Evolutionary conservation across 2,888 invertebrate genomes (phyloP).

Genomic region (Lasioglossum zephyrum): DNA sequence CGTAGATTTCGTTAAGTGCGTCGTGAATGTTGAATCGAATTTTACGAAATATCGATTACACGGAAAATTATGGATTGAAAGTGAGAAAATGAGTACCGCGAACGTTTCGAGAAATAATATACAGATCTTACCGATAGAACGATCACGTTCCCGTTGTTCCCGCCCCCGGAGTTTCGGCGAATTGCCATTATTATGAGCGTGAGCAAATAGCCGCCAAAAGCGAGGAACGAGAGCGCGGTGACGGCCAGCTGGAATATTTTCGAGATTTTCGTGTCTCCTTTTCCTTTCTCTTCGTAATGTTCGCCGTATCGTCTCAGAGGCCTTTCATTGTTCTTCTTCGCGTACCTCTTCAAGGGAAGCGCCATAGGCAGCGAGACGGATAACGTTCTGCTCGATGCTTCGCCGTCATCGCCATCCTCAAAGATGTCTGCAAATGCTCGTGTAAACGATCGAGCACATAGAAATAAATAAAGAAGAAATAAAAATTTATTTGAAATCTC

Average conservation of each 20-base stretch:
- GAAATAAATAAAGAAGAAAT: too few species aligned
- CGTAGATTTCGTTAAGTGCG: not conserved
- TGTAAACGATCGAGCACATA: not conserved
- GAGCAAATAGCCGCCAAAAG: slow-evolving; percentile 93
- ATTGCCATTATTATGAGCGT: slow-evolving; percentile 92
- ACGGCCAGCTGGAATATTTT: slow-evolving; percentile 92
- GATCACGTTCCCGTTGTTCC: slow-evolving; percentile 76
- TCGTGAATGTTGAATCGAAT: not conserved
- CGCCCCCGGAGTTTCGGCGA: slow-evolving; percentile 86
- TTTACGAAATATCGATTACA: not conserved
- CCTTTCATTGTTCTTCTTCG: slow-evolving; percentile 67
- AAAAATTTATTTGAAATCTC: not conserved
- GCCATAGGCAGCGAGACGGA: slow-evolving; percentile 62
- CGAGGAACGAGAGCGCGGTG: slow-evolving; percentile 92
- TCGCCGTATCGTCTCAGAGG: slow-evolving; percentile 80
- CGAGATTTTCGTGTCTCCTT: slow-evolving; percentile 88
- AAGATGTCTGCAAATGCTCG: not conserved
- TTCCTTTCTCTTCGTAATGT: slow-evolving; percentile 85
- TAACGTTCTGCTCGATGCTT: slow-evolving; percentile 51
- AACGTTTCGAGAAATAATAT: not conserved
- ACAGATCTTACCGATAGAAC: slow-evolving; percentile 77
- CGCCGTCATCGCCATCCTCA: slow-evolving; percentile 11
- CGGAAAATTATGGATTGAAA: not conserved
- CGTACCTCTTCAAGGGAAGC: slow-evolving; percentile 60
- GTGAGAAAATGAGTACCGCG: not conserved